A percentile compares a stretch with the other conserved stretches of the same genome.
Evolutionary conservation across 2,797 vertebrate species (phyloP).

Genomic region (Tapirus indicus): DNA sequence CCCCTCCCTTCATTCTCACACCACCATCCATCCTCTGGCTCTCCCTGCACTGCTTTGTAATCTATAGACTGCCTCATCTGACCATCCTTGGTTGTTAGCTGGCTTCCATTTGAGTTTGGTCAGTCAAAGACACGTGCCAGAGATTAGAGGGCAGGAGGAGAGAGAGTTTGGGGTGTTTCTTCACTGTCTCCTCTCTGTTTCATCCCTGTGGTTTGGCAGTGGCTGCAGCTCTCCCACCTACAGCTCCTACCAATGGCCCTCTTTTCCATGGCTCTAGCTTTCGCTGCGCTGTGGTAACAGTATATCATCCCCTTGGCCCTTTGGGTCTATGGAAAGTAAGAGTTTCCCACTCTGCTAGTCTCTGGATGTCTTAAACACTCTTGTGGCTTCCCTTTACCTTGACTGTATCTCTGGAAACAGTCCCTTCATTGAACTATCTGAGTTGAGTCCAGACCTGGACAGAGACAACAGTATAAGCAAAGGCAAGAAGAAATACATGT

Average conservation of each 20-base stretch:
- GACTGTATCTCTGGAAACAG: not conserved
- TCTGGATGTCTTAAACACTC: not conserved
- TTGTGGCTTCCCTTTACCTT: slow-evolving; percentile 7
- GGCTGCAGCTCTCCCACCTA: not conserved
- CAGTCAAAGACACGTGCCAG: not conserved
- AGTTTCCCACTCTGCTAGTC: not conserved
- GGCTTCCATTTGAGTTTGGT: slow-evolving; percentile 6
- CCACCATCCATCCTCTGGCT: not conserved
- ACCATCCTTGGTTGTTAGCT: not conserved
- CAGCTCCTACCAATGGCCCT: not conserved
- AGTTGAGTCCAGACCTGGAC: not conserved
- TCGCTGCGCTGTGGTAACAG: not conserved
- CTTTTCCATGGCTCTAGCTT: not conserved
- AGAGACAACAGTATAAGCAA: slow-evolving; percentile 5
- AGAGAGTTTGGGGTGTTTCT: not conserved
- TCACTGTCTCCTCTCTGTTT: not conserved
- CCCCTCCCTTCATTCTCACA: not conserved
- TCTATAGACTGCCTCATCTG: not conserved
- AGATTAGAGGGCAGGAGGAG: not conserved
- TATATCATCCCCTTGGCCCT: slow-evolving; percentile 1
- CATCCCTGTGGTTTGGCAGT: not conserved
- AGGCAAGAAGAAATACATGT: slow-evolving; percentile 3
- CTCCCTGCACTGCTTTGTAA: slow-evolving; percentile 7
- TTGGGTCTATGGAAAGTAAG: not conserved
- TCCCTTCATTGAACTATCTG: not conserved